A percentile compares a stretch with the other conserved stretches of the same genome.
These are phyloP conservation scores for Chalcis sispes DNA, from an alignment of 2,888 invertebrate genomes.

Conservation along the genomic window DNA sequence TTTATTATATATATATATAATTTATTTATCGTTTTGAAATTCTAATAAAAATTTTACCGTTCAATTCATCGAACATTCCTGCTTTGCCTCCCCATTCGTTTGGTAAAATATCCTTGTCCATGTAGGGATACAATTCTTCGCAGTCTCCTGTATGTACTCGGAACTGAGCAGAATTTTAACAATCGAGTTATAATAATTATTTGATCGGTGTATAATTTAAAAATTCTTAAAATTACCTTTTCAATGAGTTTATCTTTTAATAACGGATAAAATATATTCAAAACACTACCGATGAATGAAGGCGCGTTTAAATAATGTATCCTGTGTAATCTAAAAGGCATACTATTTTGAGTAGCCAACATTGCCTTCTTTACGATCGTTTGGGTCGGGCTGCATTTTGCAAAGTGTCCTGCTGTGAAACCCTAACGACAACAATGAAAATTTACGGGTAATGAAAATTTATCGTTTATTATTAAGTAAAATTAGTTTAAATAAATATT, in stretches of 20 bases:
- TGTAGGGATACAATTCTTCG: conserved; percentile 72
- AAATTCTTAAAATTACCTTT: conserved; percentile 66
- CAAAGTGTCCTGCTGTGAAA: conserved; percentile 69
- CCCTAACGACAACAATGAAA: conserved; percentile 62
- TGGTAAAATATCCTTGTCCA: conserved; percentile 75
- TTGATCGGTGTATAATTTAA: neutral
- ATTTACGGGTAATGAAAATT: neutral
- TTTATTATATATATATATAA: no score
- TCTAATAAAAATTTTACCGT: no score
- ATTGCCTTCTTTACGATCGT: conserved; percentile 68
- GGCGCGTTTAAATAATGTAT: conserved; percentile 71
- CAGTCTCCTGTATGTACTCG: conserved; percentile 72
- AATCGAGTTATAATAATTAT: neutral
- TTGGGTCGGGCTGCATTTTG: conserved; percentile 72
- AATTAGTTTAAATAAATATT: no score
- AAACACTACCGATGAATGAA: conserved; percentile 67
- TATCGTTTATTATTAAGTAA: no score
- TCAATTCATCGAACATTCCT: conserved; percentile 70
- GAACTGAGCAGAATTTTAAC: conserved; percentile 65
- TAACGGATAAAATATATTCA: conserved; percentile 71
- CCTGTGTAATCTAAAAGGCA: conserved; percentile 72
- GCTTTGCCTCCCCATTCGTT: conserved; percentile 76
- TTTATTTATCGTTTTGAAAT: no score
- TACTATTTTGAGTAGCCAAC: conserved; percentile 74
- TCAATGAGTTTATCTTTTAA: conserved; percentile 72